phyloP scores from a whole-genome alignment of 1,140 invertebrate genomes.

The Cydia amplana region DNA sequence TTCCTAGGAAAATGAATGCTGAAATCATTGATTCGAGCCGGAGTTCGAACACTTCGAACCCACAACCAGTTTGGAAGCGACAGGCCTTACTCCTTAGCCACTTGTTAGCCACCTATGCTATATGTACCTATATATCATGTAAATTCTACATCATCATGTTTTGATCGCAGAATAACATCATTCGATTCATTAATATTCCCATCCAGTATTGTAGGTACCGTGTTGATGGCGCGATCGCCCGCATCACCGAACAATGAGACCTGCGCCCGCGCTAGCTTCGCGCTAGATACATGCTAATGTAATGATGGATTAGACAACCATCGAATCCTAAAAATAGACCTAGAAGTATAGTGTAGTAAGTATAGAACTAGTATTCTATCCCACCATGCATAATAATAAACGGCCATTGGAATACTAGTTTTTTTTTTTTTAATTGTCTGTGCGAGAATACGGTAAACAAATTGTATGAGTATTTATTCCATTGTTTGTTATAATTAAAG shows the following conservation, averaged over 20 bases:
- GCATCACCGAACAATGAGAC: conserved; percentile 54
- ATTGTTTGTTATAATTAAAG: too few relatives aligned
- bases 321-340: conserved; percentile 9
- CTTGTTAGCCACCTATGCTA: neutral
- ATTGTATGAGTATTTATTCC: too few relatives aligned
- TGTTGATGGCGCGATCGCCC: conserved; percentile 60
- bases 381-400: too few relatives aligned
- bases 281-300: conserved; percentile 71
- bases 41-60: too few relatives aligned
- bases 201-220: conserved; percentile 41
- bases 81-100: too few relatives aligned
- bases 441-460: too few relatives aligned
- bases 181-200: conserved; percentile 62
- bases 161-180: neutral
- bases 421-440: too few relatives aligned
- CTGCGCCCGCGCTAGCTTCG: conserved; percentile 65
- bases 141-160: neutral
- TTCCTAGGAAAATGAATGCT: too few relatives aligned
- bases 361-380: neutral
- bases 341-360: too few relatives aligned
- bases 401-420: too few relatives aligned
- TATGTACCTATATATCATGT: neutral
- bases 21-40: too few relatives aligned
- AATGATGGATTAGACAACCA: conserved; percentile 34
- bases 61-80: too few relatives aligned